Evolutionary conservation across 1,140 invertebrate genomes (phyloP).

Genomic region (Diachasmimorpha longicaudata): DNA sequence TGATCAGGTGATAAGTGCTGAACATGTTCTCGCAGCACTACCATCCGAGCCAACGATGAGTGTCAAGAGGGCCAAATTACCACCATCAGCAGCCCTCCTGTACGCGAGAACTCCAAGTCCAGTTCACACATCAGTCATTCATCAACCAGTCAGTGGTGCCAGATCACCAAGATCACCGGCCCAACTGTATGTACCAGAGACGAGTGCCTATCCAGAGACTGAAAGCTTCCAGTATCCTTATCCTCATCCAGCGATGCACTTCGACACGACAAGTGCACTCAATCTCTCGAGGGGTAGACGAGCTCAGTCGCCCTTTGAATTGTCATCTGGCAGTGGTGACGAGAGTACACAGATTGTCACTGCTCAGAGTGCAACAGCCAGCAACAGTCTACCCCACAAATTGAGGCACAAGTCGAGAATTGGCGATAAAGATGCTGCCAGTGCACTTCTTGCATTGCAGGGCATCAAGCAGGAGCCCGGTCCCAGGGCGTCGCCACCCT

Average conservation of each 20-base stretch:
- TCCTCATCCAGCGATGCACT: constrained; percentile 62
- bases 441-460: constrained; percentile 76
- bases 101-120: constrained; percentile 69
- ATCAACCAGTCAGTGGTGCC: constrained; percentile 62
- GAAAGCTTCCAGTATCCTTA: constrained; percentile 62
- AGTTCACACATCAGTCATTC: constrained; percentile 72
- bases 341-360: constrained; percentile 65
- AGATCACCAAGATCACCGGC: constrained; percentile 56
- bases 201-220: constrained; percentile 39
- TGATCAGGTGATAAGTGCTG: constrained; percentile 82
- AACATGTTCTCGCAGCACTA: constrained; percentile 84
- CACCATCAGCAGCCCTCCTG: constrained; percentile 55
- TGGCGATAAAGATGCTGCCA: constrained; percentile 85
- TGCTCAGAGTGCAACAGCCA: constrained; percentile 58
- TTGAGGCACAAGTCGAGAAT: constrained; percentile 90
- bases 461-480: constrained; percentile 85
- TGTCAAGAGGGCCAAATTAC: constrained; percentile 80
- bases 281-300: constrained; percentile 68
- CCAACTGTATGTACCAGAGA: constrained; percentile 41
- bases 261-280: constrained; percentile 65
- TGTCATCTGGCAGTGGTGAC: constrained; percentile 76
- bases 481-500: constrained; percentile 76
- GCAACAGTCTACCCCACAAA: constrained; percentile 81
- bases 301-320: constrained; percentile 71
- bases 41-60: constrained; percentile 84